These are phyloP conservation scores for Byasa hedistus DNA, from an alignment of 2,888 invertebrate species.

Conservation along the genomic window DNA sequence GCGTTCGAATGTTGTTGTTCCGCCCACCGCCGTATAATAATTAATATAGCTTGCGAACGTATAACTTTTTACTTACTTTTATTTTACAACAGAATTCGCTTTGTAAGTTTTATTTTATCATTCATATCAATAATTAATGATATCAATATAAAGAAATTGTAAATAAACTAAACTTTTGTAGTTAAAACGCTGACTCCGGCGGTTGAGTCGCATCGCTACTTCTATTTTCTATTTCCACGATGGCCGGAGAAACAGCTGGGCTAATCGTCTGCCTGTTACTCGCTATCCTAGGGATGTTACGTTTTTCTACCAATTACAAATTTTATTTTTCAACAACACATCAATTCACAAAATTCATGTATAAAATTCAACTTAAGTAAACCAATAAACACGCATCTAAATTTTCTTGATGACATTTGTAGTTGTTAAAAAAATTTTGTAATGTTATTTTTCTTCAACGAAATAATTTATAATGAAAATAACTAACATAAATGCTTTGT, in stretches of 20 bases:
- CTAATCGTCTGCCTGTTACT: conserved; percentile 71
- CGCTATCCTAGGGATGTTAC: conserved; percentile 53
- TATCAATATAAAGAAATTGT: too few relatives aligned
- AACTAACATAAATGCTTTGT: too few relatives aligned
- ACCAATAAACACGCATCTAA: too few relatives aligned
- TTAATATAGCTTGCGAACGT: conserved; percentile 29
- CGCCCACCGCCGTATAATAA: conserved; percentile 37
- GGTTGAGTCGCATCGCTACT: conserved; percentile 59
- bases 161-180: background rate
- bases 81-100: background rate
- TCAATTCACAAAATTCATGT: too few relatives aligned
- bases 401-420: too few relatives aligned
- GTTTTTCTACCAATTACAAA: conserved; percentile 22
- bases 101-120: conserved; percentile 30
- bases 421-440: too few relatives aligned
- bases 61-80: conserved; percentile 21
- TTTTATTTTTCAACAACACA: background rate
- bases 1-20: conserved; percentile 36
- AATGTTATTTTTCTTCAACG: too few relatives aligned
- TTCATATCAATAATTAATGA: too few relatives aligned
- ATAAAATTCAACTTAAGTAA: too few relatives aligned
- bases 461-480: too few relatives aligned
- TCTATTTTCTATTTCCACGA: conserved; percentile 76
- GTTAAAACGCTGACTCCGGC: conserved; percentile 29
- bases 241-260: conserved; percentile 64